Evolutionary conservation across 2,888 invertebrate genomes (phyloP), one percentile per base, ranked within the genome.

Genomic region (Chydorus sphaericus): DNA sequence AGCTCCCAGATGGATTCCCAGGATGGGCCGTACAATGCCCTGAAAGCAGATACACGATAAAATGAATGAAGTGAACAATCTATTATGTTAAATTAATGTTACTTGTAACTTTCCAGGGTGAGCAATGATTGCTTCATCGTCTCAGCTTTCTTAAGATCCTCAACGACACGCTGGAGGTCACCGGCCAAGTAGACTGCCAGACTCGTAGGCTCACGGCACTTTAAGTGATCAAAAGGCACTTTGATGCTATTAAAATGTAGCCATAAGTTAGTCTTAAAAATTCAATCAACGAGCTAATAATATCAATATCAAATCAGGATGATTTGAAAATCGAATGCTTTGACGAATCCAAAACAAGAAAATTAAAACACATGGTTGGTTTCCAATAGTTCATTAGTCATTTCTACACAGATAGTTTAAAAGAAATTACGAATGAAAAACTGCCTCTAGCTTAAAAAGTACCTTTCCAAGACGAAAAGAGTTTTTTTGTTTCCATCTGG

Each of bases 151-250:
- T 28, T 20, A 8, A 37, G 16, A 28, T 16, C 5, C 2, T 38
- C n/a, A 4, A 26, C 28, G 14, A 53, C 26, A 14, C n/a, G 36
- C 38, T 53, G 16, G 14, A 53, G 16, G 16, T 16, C 18, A 3
- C 37, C 26, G 6, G 18, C 10, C 23, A 55, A 28, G 11, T 30
- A 36, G 7, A 33, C 29, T 28, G 44, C 28, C 5, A 56, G 48
- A 26, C 52, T 44, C 5, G 57, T 55, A 4, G 59, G 57, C 29
- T 59, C 55, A 29, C 57, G 48, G 29, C 56, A 54, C 6, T 48
- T 52, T n/a, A 59, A 38, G 28, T 59, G 59, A 57, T 59, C 59
- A 56, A 55, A 52, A 16, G 57, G 48, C 26, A 53, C 53, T 53
- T 53, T 53, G 6, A 53, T 16, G 8, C 53, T 53, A 14, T 20